A percentile compares a stretch with the other conserved stretches of the same genome.
Conservation (phyloP, 35 echinoderm and acorn worm species). For the Lytechinus variegatus region DNA sequence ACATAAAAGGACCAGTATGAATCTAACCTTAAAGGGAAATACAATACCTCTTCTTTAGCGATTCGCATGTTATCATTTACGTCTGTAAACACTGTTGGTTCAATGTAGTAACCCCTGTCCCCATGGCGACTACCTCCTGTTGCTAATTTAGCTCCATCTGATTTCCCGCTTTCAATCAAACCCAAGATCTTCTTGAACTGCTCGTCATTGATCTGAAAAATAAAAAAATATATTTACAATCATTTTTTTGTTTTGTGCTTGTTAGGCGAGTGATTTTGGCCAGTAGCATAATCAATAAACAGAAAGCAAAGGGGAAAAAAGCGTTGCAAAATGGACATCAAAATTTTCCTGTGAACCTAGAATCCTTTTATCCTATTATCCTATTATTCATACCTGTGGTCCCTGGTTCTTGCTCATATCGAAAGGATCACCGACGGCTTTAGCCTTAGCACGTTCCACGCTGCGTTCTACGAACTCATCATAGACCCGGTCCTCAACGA, state of each 20-base stretch:
- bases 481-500: constrained; percentile 91
- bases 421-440: constrained; percentile 73
- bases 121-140: constrained; percentile 63
- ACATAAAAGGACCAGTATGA: neutral
- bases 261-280: too few species aligned
- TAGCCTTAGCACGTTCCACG: constrained; percentile 60
- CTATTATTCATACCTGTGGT: constrained; percentile 72
- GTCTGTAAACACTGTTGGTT: constrained; percentile 86
- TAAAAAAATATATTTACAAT: neutral
- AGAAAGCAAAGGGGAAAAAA: too few species aligned
- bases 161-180: constrained; percentile 88
- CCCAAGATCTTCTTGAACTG: constrained; percentile 82
- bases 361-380: too few species aligned
- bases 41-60: constrained; percentile 83
- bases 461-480: constrained; percentile 85
- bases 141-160: constrained; percentile 77
- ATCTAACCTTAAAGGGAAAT: neutral
- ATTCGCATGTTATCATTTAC: constrained; percentile 94
- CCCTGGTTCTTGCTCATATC: constrained; percentile 65
- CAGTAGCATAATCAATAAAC: too few species aligned
- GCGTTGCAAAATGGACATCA: too few species aligned
- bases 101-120: constrained; percentile 89
- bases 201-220: constrained; percentile 71
- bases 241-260: too few species aligned
- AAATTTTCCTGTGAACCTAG: too few species aligned